Evolutionary conservation across 2,888 invertebrate genomes (phyloP).

Genomic region (Pachymerium ferrugineum): DNA sequence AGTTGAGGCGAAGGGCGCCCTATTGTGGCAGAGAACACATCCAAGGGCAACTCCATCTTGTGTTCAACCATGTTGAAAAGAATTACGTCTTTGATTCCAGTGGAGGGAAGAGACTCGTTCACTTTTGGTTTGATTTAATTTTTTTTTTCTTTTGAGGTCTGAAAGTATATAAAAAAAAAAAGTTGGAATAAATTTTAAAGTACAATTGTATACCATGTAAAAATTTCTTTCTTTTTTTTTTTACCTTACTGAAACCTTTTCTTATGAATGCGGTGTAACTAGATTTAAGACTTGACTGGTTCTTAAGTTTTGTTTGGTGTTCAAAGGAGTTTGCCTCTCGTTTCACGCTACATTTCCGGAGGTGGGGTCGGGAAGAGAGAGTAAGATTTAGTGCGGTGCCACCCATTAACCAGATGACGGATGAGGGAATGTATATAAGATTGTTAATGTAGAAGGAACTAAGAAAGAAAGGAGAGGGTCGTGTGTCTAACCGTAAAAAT

Average conservation of each 20-base stretch:
- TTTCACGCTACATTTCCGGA: constrained; percentile 22
- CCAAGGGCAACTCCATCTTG: constrained; percentile 27
- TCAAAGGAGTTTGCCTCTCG: constrained; percentile 1
- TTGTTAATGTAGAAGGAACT: constrained; percentile 20
- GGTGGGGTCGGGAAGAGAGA: constrained; percentile 5
- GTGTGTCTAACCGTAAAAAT: constrained; percentile 31
- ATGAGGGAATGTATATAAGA: constrained; percentile 22
- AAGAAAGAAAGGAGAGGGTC: constrained; percentile 5
- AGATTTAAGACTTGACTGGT: not conserved
- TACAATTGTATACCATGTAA: not conserved
- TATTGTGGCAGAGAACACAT: constrained; percentile 22
- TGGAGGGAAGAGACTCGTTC: not conserved
- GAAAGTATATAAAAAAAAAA: not conserved
- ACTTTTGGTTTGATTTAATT: constrained; percentile 7
- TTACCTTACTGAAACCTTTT: not conserved
- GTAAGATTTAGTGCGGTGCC: constrained; percentile 20
- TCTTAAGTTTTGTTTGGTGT: constrained; percentile 15
- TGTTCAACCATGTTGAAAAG: constrained; percentile 22
- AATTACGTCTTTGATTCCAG: constrained; percentile 6
- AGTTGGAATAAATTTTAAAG: not conserved
- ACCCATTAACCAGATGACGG: constrained; percentile 27
- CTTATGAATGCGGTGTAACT: not conserved
- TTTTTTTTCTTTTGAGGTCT: not conserved
- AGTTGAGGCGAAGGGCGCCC: constrained; percentile 22
- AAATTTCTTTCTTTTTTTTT: not conserved